A percentile compares a stretch with the other conserved stretches of the same genome.
Conservation (phyloP, 2,888 invertebrate genomes). For the Parthenolecanium corni region DNA sequence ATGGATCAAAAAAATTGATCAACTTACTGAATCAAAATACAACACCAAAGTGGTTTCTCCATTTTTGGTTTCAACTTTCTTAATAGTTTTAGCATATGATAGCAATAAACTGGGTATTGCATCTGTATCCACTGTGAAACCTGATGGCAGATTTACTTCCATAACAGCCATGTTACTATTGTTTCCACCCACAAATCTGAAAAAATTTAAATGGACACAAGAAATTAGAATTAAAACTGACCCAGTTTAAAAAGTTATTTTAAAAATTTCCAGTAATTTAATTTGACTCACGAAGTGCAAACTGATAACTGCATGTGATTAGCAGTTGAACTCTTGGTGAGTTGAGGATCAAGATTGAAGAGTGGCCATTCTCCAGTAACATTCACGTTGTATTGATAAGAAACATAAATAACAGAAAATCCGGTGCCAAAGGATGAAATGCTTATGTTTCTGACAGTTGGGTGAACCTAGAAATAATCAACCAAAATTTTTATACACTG, state of each 20-base stretch:
- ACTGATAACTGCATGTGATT: conserved; percentile 68
- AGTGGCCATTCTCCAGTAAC: conserved; percentile 79
- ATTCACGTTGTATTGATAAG: conserved; percentile 70
- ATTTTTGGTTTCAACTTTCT: conserved; percentile 57
- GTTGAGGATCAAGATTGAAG: conserved; percentile 73
- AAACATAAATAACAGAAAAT: conserved; percentile 62
- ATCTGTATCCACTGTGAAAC: conserved; percentile 71
- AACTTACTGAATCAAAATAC: conserved; percentile 57
- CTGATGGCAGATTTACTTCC: conserved; percentile 79
- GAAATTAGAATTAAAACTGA: not conserved
- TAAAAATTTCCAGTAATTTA: not conserved
- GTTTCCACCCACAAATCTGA: conserved; percentile 53
- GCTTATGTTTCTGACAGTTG: conserved; percentile 51
- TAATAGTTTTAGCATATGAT: conserved; percentile 44
- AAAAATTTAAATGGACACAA: not conserved
- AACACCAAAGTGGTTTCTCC: conserved; percentile 53
- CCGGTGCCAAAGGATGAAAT: conserved; percentile 70
- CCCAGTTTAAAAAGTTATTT: not conserved
- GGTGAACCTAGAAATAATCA: conserved; percentile 38
- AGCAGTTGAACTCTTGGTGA: conserved; percentile 65
- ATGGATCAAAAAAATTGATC: not conserved
- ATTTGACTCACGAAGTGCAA: conserved; percentile 72
- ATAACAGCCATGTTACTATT: conserved; percentile 82
- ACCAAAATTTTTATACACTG: not conserved
- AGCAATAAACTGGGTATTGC: conserved; percentile 53